These are phyloP conservation scores for Drymonia ruficornis DNA, from an alignment of 2,888 invertebrate species.

Conservation along the genomic window DNA sequence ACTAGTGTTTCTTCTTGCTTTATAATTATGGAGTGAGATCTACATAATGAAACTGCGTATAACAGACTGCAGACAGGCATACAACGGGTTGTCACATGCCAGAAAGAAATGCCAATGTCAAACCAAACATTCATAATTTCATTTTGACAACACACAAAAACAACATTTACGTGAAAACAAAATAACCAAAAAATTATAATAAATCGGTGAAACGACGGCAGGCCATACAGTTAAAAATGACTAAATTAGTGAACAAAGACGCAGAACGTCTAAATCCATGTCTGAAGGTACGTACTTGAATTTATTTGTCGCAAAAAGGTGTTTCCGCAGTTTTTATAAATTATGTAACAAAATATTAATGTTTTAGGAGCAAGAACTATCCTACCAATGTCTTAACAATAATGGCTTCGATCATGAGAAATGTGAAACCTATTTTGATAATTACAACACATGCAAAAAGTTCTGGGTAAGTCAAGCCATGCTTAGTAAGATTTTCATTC, in stretches of 20 bases:
- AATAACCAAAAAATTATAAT: background rate
- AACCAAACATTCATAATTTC: no score
- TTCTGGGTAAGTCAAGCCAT: constrained; percentile 89
- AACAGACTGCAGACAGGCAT: no score
- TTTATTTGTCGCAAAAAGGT: background rate
- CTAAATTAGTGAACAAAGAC: constrained; percentile 57
- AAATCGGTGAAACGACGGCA: background rate
- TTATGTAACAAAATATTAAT: constrained; percentile 40
- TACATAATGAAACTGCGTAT: no score
- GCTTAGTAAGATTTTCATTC: background rate
- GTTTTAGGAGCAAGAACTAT: constrained; percentile 89
- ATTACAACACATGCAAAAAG: constrained; percentile 91
- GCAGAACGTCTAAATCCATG: constrained; percentile 73
- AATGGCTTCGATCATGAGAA: constrained; percentile 87
- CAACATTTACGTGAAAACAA: background rate
- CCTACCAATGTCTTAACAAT: constrained; percentile 89
- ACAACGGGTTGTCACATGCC: no score
- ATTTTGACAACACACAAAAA: no score
- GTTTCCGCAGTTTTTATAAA: constrained; percentile 9
- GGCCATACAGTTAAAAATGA: constrained; percentile 47
- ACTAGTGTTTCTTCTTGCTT: no score
- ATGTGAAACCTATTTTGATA: constrained; percentile 88
- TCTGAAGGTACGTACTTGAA: constrained; percentile 54
- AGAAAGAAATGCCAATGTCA: no score
- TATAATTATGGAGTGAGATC: no score